phyloP scores from a whole-genome alignment of 2,888 invertebrate genomes.

The Eupithecia vulgata region DNA sequence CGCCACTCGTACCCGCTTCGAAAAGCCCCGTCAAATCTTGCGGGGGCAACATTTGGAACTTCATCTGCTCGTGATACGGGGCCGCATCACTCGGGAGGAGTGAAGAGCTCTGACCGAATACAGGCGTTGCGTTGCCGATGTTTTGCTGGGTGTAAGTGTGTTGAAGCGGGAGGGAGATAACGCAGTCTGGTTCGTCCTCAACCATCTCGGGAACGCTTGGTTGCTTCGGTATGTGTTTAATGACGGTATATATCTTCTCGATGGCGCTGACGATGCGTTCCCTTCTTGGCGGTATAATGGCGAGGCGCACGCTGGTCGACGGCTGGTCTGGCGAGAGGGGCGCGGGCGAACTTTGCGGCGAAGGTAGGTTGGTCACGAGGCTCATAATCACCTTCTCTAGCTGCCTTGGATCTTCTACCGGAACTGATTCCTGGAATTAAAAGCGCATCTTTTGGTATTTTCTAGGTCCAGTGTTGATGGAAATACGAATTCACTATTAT shows the following conservation, averaged over 20 bases:
- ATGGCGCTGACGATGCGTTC: slow-evolving; percentile 70
- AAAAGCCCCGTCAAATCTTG: background rate
- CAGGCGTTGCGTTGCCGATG: background rate
- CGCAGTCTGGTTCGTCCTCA: background rate
- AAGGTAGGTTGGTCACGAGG: slow-evolving; percentile 76
- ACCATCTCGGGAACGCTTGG: slow-evolving; percentile 1
- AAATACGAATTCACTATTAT: background rate
- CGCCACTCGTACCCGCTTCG: background rate
- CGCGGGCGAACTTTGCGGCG: slow-evolving; percentile 44
- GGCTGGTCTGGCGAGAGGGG: slow-evolving; percentile 15
- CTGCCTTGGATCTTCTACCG: slow-evolving; percentile 87
- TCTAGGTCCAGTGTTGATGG: background rate
- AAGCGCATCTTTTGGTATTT: background rate
- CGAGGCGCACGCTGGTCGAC: slow-evolving; percentile 43
- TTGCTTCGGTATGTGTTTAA: slow-evolving; percentile 50
- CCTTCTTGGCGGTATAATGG: slow-evolving; percentile 66
- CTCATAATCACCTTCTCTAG: slow-evolving; percentile 88
- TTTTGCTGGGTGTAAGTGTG: background rate
- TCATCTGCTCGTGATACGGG: slow-evolving; percentile 4
- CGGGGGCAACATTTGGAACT: slow-evolving; percentile 20
- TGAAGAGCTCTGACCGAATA: background rate
- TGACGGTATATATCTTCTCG: slow-evolving; percentile 67
- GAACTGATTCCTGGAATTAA: slow-evolving; percentile 53
- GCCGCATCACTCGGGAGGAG: background rate
- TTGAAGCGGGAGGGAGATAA: background rate